Evolutionary conservation across 2,888 invertebrate species (phyloP), one percentile per base, ranked within the genome.

Genomic region (Mantis religiosa): DNA sequence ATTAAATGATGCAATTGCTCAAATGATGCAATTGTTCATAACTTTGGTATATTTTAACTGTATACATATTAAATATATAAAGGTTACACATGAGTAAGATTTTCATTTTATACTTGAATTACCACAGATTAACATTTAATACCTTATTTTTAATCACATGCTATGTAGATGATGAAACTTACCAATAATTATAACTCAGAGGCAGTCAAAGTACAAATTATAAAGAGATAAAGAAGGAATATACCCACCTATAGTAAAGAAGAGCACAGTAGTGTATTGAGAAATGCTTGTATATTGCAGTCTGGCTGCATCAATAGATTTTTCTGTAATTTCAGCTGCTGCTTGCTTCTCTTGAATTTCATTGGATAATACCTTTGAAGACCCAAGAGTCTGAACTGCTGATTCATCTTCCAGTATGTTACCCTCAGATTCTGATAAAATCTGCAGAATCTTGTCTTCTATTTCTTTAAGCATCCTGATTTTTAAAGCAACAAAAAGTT

Each of bases 321-420:
- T 96, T 92, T 98, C 98, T 0, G 99, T 99, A 82, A 97, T 95
- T 94, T 97, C 97, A 0, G 98, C 98, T 34, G 97, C 96, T 89
- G 96, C 96, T 93, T 98, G 98, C 93, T 99, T 99, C 90, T 97
- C 96, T 91, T 96, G 96, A 89, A 99, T 98, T 92, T 99, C 98
- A 93, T 98, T 98, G 0, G 98, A 96, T 88, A 98, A 94, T 14
- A 95, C 95, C 93, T 99, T 98, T 0, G 98, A 98, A 0, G 98
- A 97, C 92, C 98, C 98, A 88, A 99, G 93, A 91, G 98, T 95
- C 93, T 96, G 94, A 9, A 98, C 98, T 30, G 98, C 98, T 84
- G 97, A 97, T 93, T 99, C 98, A 92, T 99, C 98, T 93, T 98
- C 98, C 88, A 99, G 93, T 91, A 97, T 96, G 92, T 97, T 97